Evolutionary conservation across 37 sponge, comb jelly and placozoan species (phyloP).

Genomic region (Aplysina aerophoba): DNA sequence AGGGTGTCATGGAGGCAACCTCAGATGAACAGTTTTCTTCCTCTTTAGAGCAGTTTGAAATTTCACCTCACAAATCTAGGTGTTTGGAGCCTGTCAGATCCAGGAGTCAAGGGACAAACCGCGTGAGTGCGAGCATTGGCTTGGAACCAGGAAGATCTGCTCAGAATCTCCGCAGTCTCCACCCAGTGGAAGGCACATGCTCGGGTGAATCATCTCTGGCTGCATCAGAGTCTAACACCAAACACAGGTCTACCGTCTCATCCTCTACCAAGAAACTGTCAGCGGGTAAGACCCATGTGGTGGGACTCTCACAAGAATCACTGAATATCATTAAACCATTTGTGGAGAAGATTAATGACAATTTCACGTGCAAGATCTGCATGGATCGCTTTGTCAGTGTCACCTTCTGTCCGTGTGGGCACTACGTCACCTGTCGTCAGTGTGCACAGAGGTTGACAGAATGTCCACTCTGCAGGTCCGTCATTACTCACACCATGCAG

Average conservation of each 20-base stretch:
- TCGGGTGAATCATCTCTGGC: no score
- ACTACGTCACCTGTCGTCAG: conserved; percentile 68
- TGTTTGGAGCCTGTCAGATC: no score
- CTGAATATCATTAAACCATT: conserved; percentile 41
- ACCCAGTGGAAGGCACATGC: no score
- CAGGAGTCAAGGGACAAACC: no score
- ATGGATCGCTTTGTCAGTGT: conserved; percentile 70
- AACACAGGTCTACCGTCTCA: no score
- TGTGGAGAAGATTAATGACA: conserved; percentile 74
- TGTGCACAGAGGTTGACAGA: conserved; percentile 65
- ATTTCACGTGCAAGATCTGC: conserved; percentile 77
- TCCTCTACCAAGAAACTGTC: no score
- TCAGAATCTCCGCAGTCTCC: no score
- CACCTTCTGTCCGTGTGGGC: conserved; percentile 93
- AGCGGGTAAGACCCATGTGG: background rate
- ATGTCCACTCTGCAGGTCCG: conserved; percentile 81
- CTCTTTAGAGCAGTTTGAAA: background rate
- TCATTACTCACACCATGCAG: conserved; percentile 66
- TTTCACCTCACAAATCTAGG: no score
- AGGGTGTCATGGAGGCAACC: background rate
- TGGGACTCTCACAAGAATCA: background rate
- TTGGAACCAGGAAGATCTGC: no score
- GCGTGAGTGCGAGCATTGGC: no score
- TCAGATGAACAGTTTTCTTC: background rate
- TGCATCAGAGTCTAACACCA: no score